Percentiles rank a stretch among this genome's conserved stretches.
Conservation (phyloP, 2,113 vertebrate species). For the Ptychochromis oligacanthus region DNA sequence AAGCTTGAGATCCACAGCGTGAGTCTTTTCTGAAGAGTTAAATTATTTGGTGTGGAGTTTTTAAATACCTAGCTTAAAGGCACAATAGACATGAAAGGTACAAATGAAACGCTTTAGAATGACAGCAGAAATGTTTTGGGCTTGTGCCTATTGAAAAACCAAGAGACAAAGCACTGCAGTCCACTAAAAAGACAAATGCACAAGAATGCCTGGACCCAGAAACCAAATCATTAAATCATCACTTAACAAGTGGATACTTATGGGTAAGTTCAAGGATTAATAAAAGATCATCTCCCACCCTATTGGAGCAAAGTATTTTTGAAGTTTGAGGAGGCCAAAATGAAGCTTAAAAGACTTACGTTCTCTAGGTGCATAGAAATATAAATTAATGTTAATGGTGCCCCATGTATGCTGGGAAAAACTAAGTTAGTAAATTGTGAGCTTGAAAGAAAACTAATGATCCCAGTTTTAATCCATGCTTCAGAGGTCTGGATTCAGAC, state of each 20-base stretch:
- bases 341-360: not conserved
- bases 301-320: not conserved
- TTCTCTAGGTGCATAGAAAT: not conserved
- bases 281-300: not conserved
- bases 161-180: not conserved
- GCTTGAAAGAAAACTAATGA: not conserved
- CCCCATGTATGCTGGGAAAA: not conserved
- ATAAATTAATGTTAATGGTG: not conserved
- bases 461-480: not conserved
- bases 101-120: not conserved
- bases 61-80: not conserved
- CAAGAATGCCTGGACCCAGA: not conserved
- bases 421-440: not conserved
- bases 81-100: not conserved
- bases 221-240: not conserved
- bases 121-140: not conserved
- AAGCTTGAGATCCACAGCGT: not conserved
- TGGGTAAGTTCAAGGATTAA: fast-evolving
- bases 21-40: not conserved
- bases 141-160: not conserved
- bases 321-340: not conserved
- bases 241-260: not conserved
- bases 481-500: not conserved
- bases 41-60: fast-evolving
- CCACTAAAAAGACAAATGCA: fast-evolving